These are phyloP conservation scores for Cossypha heuglini DNA, from an alignment of 2,797 vertebrate species.

Conservation along the genomic window DNA sequence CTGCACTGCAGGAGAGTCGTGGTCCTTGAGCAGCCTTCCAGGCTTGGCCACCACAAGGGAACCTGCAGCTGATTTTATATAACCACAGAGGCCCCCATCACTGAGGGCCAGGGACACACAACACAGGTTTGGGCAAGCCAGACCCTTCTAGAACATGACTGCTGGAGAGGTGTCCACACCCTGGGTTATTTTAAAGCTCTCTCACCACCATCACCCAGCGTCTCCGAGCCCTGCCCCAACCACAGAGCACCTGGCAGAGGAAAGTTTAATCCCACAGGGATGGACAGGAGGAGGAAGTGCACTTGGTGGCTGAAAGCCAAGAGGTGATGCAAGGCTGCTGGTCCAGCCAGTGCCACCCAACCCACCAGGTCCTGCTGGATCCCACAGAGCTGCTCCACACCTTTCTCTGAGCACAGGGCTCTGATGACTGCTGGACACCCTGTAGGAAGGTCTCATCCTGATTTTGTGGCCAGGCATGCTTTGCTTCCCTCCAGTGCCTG, in stretches of 20 bases:
- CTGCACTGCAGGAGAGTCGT: not conserved
- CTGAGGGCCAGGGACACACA: rapidly evolving
- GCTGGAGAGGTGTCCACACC: not conserved
- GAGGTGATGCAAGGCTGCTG: not conserved
- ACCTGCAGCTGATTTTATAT: not conserved
- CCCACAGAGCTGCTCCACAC: not conserved
- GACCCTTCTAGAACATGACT: not conserved
- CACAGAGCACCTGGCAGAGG: slow-evolving; percentile 31
- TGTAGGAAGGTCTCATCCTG: not conserved
- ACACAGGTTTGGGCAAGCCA: slow-evolving; percentile 5
- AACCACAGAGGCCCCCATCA: not conserved
- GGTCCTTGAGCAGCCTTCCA: not conserved
- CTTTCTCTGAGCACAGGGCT: not conserved
- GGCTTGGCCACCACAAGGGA: not conserved
- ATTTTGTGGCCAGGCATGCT: not conserved
- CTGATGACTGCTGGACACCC: not conserved
- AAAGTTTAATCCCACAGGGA: slow-evolving; percentile 1
- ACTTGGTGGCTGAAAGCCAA: not conserved
- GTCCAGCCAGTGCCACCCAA: not conserved
- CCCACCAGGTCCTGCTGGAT: not conserved
- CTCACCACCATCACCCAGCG: not conserved
- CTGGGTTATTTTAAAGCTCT: slow-evolving; percentile 30
- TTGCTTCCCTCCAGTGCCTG: not conserved
- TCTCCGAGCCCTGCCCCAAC: not conserved
- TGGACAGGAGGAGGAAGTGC: slow-evolving; percentile 2